Evolutionary conservation across 2,888 invertebrate species (phyloP).

Genomic region (Physocephala rufipes): DNA sequence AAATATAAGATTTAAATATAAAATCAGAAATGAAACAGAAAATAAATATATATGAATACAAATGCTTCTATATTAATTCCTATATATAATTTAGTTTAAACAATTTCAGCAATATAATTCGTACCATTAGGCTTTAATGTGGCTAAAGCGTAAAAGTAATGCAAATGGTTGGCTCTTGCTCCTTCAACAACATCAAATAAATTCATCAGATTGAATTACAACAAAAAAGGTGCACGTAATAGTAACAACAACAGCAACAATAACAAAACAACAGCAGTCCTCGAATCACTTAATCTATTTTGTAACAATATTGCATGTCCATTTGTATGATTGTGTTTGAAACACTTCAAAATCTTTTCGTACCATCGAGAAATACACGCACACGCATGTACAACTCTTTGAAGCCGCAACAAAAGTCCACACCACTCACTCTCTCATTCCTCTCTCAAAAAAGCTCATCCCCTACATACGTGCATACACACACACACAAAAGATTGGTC

Average conservation of each 20-base stretch:
- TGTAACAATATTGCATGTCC: too few species aligned
- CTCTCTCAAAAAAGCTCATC: too few species aligned
- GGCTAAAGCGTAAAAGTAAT: not conserved
- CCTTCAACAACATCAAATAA: too few species aligned
- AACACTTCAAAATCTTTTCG: constrained; percentile 46
- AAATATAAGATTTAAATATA: too few species aligned
- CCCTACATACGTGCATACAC: constrained; percentile 6
- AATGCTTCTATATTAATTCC: too few species aligned
- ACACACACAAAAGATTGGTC: constrained; percentile 10
- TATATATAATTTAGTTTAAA: too few species aligned
- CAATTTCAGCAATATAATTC: too few species aligned
- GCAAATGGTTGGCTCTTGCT: not conserved
- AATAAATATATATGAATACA: too few species aligned
- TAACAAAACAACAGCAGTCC: not conserved
- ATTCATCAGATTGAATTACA: constrained; percentile 6
- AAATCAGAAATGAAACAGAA: too few species aligned
- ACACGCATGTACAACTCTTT: too few species aligned
- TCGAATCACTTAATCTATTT: too few species aligned
- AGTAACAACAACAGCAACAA: not conserved
- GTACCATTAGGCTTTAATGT: constrained; percentile 26
- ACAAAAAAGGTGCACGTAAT: not conserved
- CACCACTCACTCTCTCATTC: not conserved
- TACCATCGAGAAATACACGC: constrained; percentile 14
- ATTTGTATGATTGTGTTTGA: constrained; percentile 28
- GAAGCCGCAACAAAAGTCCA: too few species aligned